Conservation (phyloP, 2,888 invertebrate genomes). For the Pammene aurita region DNA sequence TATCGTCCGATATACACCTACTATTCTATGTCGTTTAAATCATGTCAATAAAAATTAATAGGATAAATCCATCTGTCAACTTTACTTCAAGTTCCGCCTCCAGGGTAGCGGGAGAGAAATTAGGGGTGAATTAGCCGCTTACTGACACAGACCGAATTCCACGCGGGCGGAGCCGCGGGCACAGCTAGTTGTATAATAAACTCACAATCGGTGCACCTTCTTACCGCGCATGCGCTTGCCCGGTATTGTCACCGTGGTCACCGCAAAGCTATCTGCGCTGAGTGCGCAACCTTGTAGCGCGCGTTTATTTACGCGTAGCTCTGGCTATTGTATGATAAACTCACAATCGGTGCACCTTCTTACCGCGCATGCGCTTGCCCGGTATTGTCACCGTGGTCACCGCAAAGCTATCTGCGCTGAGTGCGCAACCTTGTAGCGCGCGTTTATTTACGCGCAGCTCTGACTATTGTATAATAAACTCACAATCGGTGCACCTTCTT, state of each 20-base stretch:
- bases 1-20: too few species aligned
- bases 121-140: too few species aligned
- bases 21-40: too few species aligned
- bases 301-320: slow-evolving; percentile 42
- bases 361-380: too few species aligned
- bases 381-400: too few species aligned
- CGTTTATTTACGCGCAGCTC: slow-evolving; percentile 43
- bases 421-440: slow-evolving; percentile 65
- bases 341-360: background rate
- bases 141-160: too few species aligned
- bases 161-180: too few species aligned
- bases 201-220: slow-evolving; percentile 16
- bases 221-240: slow-evolving; percentile 3
- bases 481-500: background rate
- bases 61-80: too few species aligned
- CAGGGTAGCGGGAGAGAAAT: too few species aligned
- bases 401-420: slow-evolving; percentile 48
- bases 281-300: slow-evolving; percentile 66
- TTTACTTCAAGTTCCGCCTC: too few species aligned
- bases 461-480: background rate
- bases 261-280: slow-evolving; percentile 54
- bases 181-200: too few species aligned
- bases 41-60: too few species aligned
- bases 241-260: slow-evolving; percentile 1
- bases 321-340: background rate